Evolutionary conservation across 2,113 vertebrate species (phyloP), one percentile per base, ranked within the genome.

Genomic region (Thunnus maccoyii): DNA sequence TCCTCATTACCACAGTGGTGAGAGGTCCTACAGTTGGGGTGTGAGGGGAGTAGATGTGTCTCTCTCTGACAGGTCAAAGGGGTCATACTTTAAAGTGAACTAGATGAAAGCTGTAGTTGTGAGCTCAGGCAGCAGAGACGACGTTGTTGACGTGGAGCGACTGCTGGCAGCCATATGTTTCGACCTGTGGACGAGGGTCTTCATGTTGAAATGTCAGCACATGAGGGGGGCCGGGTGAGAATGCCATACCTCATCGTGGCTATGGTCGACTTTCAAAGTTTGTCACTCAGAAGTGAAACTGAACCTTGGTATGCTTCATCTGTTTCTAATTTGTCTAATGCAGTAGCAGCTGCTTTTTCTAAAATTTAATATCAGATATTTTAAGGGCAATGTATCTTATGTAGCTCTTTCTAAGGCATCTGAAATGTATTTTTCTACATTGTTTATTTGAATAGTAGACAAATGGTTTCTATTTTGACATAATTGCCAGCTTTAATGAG

Each of bases 1-100:
- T 70, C 57, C 88, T 93, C 88, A 91, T 94, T 84, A 83, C 60
- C 72, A 20, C 74, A 76, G 80, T 81, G 90, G 85, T 93, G 93
- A 93, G 76, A 86, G 60, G 48, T 22, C 25, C 27, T 30, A 6
- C 60, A 48, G 44, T 32, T 20, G 32, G 10, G 12, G 47, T 80
- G 51, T 73, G 66, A 76, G 27, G 1, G 30, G 77, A 64, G 64
- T 56, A 52, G 2, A 46, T 54, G 12, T 51, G 51, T 48, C 64
- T n/a, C 22, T 22, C 55, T 68, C 52, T 61, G 70, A 84, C 14
- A 69, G 62, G 86, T 71, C 80, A 73, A 52, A 72, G 52, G 63
- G 71, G 81, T 12, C 17, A 60, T 2, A 22, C 71, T 82, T 75
- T 83, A 74, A 89, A 87, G 79, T 63, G 78, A 64, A 62, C 41